A percentile compares a stretch with the other conserved stretches of the same genome.
phyloP scores from a whole-genome alignment of 2,888 invertebrate genomes.

The Camponotus fellah region DNA sequence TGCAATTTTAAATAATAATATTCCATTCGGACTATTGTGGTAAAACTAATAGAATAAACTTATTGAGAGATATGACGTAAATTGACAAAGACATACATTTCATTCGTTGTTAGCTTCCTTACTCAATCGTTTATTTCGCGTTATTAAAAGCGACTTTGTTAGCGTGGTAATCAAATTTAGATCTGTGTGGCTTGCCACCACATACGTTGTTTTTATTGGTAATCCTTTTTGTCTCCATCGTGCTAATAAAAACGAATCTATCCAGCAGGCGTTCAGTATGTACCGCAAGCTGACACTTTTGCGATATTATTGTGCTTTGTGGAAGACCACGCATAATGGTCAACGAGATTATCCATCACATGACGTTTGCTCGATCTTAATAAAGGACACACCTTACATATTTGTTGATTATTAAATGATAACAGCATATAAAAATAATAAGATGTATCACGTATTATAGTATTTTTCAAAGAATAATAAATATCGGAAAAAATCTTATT shows the following conservation, averaged over 20 bases:
- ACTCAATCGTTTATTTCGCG: slow-evolving; percentile 38
- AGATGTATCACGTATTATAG: background rate
- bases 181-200: slow-evolving; percentile 32
- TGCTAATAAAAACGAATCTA: slow-evolving; percentile 55
- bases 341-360: slow-evolving; percentile 32
- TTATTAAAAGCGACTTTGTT: slow-evolving; percentile 56
- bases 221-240: slow-evolving; percentile 40
- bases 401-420: slow-evolving; percentile 38
- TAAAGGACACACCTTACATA: background rate
- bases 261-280: slow-evolving; percentile 53
- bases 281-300: slow-evolving; percentile 53
- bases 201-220: slow-evolving; percentile 46
- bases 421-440: slow-evolving; percentile 10
- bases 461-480: background rate
- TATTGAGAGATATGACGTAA: background rate
- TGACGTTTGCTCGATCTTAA: slow-evolving; percentile 39
- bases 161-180: slow-evolving; percentile 52
- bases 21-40: background rate
- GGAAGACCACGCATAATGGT: slow-evolving; percentile 44
- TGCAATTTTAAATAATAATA: slow-evolving; percentile 5
- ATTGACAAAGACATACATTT: slow-evolving; percentile 12
- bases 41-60: background rate
- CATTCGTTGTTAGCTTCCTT: background rate
- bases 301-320: slow-evolving; percentile 51
- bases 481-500: background rate